Evolutionary conservation across 2,797 vertebrate genomes (phyloP).

Genomic region (Echeneis naucrates): DNA sequence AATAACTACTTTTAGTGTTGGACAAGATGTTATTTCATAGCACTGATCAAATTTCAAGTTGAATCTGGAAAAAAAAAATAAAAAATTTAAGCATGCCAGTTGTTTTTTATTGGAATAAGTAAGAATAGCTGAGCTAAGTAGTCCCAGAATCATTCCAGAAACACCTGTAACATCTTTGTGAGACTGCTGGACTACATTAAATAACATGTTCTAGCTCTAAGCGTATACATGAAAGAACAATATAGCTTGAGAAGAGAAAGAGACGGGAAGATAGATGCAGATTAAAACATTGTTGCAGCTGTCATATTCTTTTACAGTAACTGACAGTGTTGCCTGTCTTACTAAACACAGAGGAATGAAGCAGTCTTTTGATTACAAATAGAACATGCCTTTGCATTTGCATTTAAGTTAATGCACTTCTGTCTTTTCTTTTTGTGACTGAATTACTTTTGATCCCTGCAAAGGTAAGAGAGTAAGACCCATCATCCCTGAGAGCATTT

Average conservation of each 20-base stretch:
- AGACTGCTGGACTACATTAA: neutral
- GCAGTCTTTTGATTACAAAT: slow-evolving; percentile 21
- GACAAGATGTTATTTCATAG: neutral
- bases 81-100: no score
- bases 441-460: neutral
- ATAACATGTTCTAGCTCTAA: slow-evolving; percentile 6
- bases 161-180: neutral
- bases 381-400: slow-evolving; percentile 11
- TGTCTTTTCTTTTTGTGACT: neutral
- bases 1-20: neutral
- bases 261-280: slow-evolving; percentile 17
- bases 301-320: slow-evolving; percentile 45
- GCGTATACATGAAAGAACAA: slow-evolving; percentile 3
- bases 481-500: neutral
- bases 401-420: neutral
- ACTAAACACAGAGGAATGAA: slow-evolving; percentile 23
- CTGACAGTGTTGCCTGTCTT: slow-evolving; percentile 21
- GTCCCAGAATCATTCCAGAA: neutral
- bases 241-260: slow-evolving; percentile 6
- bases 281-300: slow-evolving; percentile 37
- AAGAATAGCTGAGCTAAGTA: neutral
- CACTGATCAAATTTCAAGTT: no score
- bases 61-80: no score
- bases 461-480: neutral
- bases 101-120: no score